phyloP scores from a whole-genome alignment of 2,888 invertebrate genomes.

The Andrena bucephala region DNA sequence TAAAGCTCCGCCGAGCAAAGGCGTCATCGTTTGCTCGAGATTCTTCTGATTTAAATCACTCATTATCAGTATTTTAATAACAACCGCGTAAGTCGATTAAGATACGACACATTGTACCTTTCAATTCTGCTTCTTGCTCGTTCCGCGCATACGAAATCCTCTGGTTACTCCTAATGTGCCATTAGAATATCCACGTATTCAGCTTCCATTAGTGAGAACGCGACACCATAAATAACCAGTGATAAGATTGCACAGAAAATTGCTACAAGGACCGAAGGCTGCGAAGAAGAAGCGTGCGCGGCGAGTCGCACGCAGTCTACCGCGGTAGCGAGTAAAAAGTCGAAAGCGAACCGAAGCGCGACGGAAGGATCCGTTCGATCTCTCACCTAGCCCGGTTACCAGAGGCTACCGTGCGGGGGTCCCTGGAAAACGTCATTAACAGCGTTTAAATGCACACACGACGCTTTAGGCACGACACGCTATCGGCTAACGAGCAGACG shows the following conservation, averaged over 20 bases:
- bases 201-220: too few species aligned
- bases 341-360: background rate
- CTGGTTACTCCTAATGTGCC: too few species aligned
- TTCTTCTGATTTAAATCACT: too few species aligned
- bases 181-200: too few species aligned
- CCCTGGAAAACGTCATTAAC: constrained; percentile 75
- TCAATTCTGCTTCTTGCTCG: too few species aligned
- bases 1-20: background rate
- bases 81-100: too few species aligned
- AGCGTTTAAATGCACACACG: constrained; percentile 74
- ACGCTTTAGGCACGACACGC: constrained; percentile 67
- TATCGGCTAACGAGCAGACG: constrained; percentile 75
- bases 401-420: constrained; percentile 12
- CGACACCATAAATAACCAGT: background rate
- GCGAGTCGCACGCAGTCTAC: background rate
- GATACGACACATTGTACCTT: too few species aligned
- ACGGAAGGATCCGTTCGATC: constrained; percentile 1
- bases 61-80: too few species aligned
- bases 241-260: background rate
- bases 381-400: constrained; percentile 11
- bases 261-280: background rate
- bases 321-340: background rate
- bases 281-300: background rate
- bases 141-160: too few species aligned
- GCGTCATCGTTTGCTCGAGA: background rate